These are phyloP conservation scores for Apis florea DNA, from an alignment of 1,140 invertebrate genomes.

Conservation along the genomic window DNA sequence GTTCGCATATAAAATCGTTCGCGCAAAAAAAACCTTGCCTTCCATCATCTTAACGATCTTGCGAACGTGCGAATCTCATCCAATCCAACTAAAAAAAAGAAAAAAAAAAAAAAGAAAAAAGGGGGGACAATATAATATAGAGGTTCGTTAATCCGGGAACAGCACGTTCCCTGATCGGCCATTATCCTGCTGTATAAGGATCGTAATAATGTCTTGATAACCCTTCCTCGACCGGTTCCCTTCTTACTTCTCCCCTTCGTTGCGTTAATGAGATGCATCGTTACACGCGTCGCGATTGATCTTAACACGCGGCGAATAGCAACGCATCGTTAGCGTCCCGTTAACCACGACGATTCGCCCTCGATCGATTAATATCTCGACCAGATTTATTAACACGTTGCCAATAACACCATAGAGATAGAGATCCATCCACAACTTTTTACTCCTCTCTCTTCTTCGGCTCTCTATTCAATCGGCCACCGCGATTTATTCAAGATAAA, in stretches of 20 bases:
- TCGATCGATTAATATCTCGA: neutral
- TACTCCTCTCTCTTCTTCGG: too few relatives aligned
- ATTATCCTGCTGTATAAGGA: slow-evolving; percentile 42
- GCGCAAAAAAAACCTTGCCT: neutral
- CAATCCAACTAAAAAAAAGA: neutral
- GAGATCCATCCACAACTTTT: too few relatives aligned
- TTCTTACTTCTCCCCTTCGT: neutral
- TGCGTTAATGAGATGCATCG: slow-evolving; percentile 45
- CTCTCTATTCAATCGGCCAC: too few relatives aligned
- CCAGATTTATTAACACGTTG: too few relatives aligned
- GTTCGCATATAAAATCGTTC: neutral
- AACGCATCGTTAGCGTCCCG: neutral
- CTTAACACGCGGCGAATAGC: slow-evolving; percentile 43
- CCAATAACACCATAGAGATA: too few relatives aligned
- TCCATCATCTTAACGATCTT: slow-evolving; percentile 3
- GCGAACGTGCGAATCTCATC: slow-evolving; percentile 18
- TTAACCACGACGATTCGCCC: neutral
- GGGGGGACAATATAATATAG: too few relatives aligned
- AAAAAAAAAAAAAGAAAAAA: too few relatives aligned
- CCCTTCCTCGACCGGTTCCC: slow-evolving; percentile 19
- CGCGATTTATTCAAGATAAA: too few relatives aligned
- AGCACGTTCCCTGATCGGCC: slow-evolving; percentile 10
- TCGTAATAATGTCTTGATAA: slow-evolving; percentile 50
- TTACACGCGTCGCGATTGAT: slow-evolving; percentile 41
- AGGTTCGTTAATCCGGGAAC: slow-evolving; percentile 34